A percentile compares a stretch with the other conserved stretches of the same genome.
These are phyloP conservation scores for Ataeniobius toweri DNA, from an alignment of 2,797 vertebrate genomes.

Conservation along the genomic window DNA sequence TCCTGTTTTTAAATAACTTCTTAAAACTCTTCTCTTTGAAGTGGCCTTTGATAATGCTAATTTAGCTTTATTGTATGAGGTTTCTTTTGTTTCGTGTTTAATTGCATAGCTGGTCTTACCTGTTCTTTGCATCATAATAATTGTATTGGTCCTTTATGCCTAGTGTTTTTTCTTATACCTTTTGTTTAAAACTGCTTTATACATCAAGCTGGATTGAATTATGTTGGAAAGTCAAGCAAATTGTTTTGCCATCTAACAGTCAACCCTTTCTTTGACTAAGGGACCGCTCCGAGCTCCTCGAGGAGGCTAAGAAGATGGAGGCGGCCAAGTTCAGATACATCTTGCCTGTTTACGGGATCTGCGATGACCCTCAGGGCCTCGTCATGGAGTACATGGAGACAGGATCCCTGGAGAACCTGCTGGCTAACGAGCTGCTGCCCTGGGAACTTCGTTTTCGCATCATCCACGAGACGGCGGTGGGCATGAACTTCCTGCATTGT, in stretches of 20 bases:
- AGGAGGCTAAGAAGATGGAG: constrained; percentile 99
- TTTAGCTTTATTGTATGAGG: background rate
- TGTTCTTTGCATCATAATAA: background rate
- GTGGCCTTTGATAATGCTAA: background rate
- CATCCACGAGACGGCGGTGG: constrained; percentile 95
- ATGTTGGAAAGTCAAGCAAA: background rate
- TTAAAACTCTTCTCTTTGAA: background rate
- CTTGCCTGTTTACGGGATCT: constrained; percentile 96
- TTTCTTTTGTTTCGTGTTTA: background rate
- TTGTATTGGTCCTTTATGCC: background rate
- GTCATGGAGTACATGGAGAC: constrained; percentile 99
- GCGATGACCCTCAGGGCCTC: constrained; percentile 90
- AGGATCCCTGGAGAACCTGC: constrained; percentile 92
- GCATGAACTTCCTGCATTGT: constrained; percentile 99
- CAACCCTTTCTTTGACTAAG: constrained; percentile 64
- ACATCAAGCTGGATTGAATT: background rate
- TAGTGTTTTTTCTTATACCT: background rate
- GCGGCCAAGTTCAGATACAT: constrained; percentile 97
- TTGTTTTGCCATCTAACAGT: background rate
- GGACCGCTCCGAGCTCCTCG: constrained; percentile 90
- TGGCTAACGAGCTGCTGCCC: constrained; percentile 90
- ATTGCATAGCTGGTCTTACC: background rate
- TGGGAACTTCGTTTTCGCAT: constrained; percentile 97
- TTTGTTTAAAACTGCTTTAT: background rate
- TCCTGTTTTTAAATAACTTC: background rate